Percentiles rank a stretch among this genome's conserved stretches.
phyloP scores from a whole-genome alignment of 1,140 invertebrate genomes.

The Kradibia gibbosae region DNA sequence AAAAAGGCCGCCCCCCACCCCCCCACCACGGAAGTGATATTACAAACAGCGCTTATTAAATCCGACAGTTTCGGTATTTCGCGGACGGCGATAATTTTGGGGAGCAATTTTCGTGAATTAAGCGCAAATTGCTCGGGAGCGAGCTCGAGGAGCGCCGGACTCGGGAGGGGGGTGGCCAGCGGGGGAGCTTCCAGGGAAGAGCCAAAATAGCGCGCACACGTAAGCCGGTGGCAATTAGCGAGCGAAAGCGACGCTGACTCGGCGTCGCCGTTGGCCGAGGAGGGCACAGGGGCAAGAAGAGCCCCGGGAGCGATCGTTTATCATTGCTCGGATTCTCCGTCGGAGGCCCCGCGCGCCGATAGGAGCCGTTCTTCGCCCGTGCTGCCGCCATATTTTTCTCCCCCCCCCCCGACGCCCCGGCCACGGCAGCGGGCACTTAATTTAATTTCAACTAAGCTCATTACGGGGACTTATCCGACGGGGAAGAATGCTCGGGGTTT shows the following conservation, averaged over 20 bases:
- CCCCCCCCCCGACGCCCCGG: neutral
- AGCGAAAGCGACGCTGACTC: constrained; percentile 21
- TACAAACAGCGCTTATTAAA: neutral
- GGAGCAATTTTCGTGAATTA: constrained; percentile 17
- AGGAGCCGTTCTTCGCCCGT: neutral
- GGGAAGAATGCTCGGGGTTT: constrained; percentile 12
- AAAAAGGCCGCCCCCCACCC: too few species aligned
- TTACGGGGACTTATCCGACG: constrained; percentile 14
- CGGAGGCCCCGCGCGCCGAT: neutral
- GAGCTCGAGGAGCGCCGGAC: too few species aligned
- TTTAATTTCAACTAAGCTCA: constrained; percentile 49
- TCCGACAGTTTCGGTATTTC: neutral
- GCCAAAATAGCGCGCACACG: neutral
- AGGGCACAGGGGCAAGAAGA: constrained; percentile 19
- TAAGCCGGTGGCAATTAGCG: constrained; percentile 35
- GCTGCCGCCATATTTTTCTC: constrained; percentile 22
- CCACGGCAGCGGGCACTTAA: constrained; percentile 19
- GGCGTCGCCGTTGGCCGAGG: neutral
- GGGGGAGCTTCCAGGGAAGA: neutral
- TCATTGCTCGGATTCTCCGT: constrained; percentile 21
- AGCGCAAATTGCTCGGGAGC: too few species aligned
- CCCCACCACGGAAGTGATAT: too few species aligned
- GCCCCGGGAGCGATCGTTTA: constrained; percentile 38
- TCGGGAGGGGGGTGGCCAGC: too few species aligned
- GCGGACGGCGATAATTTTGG: constrained; percentile 20